Percentiles rank a stretch among this genome's conserved stretches.
phyloP scores from a whole-genome alignment of 2,113 vertebrate species.

The Sphyrna mokarran region DNA sequence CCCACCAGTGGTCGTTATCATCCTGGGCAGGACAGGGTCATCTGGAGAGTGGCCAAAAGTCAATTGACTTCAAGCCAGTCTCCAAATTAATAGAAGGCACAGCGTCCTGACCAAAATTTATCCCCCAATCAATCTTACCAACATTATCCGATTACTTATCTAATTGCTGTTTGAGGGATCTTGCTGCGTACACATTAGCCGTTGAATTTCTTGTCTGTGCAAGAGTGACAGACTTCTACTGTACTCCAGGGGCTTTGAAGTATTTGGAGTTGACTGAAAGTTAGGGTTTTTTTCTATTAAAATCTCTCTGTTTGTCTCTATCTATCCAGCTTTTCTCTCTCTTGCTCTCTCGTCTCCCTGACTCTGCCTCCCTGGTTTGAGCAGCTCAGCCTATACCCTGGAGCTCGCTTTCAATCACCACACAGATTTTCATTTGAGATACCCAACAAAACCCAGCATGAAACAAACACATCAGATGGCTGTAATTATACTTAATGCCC shows the following conservation, averaged over 20 bases:
- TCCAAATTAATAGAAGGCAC: too few species aligned
- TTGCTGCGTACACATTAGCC: neutral
- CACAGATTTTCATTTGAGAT: neutral
- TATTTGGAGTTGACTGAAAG: neutral
- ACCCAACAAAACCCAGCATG: neutral
- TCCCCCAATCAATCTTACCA: too few species aligned
- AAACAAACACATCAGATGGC: neutral
- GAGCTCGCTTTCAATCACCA: neutral
- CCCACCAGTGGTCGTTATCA: too few species aligned
- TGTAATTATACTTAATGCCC: constrained; percentile 2
- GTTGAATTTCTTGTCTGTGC: neutral
- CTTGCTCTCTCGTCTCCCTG: neutral
- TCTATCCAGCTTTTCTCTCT: neutral
- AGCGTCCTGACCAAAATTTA: too few species aligned
- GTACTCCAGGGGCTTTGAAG: neutral
- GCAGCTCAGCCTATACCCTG: neutral
- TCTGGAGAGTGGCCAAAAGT: too few species aligned
- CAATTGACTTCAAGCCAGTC: too few species aligned
- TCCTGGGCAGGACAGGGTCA: too few species aligned
- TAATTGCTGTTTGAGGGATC: neutral
- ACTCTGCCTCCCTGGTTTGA: neutral
- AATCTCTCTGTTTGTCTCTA: neutral
- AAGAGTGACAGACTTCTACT: neutral
- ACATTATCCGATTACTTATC: neutral
- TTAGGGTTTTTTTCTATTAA: too few species aligned